Evolutionary conservation across 2,888 invertebrate genomes (phyloP), one percentile per base, ranked within the genome.

Genomic region (Drepana falcataria): DNA sequence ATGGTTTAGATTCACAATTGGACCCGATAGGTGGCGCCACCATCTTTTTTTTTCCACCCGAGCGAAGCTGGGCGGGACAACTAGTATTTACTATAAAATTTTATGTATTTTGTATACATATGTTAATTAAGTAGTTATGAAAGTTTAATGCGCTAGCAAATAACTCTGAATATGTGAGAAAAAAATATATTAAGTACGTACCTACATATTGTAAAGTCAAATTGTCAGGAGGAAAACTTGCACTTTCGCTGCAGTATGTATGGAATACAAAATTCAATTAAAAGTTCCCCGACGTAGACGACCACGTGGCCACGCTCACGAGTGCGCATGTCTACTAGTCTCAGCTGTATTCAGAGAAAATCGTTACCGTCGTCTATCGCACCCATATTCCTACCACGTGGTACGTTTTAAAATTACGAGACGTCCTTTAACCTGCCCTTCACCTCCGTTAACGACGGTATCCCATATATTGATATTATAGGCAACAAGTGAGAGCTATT

Each of bases 321-420:
- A 77, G 47, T 85, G 89, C 90, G 90, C 90, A 90, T 75, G 89
- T 78, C 79, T 66, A 74, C 72, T 69, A 70, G 74, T 71, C 81
- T 83, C 89, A 90, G 90, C 89, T 89, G 90, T 76, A 79, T 73
- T 77, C 73, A 73, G 68, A 73, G 85, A 90, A 90, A 91, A 91
- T 90, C 88, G 88, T 90, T 90, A 89, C 79, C 74, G 65, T 47
- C 72, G 67, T 69, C 69, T 71, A 70, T 69, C 77, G 76, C 77
- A 70, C 73, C 75, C 69, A 73, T 73, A 68, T 75, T 69, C 59
- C 51, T 58, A 64, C 74, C 81, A 83, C 80, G 77, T 84, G 81
- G 69, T 60, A 65, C 54, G 57, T 59, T 59, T 56, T 60, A 61
- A 66, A 63, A 63, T 61, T 58, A 4, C 49, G 6, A 44, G 6